Percentiles rank a stretch among this genome's conserved stretches.
These are phyloP conservation scores for Smutsia temminckii DNA, from an alignment of 2,797 vertebrate species.

Conservation along the genomic window DNA sequence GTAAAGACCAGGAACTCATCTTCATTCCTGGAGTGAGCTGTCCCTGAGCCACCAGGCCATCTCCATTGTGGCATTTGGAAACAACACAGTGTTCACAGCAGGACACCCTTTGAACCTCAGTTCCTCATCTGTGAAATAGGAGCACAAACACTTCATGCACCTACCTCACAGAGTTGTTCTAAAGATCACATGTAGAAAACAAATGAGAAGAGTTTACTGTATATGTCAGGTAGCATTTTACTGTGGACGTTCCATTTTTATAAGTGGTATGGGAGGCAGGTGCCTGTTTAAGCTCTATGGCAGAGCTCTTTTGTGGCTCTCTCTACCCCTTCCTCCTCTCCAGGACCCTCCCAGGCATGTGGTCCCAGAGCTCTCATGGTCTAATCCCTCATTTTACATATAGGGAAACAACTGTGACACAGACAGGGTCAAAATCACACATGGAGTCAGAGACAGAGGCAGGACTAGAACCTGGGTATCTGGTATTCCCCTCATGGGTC, in stretches of 20 bases:
- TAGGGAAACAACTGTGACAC: background rate
- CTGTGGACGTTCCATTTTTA: background rate
- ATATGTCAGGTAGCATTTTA: background rate
- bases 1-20: background rate
- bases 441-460: background rate
- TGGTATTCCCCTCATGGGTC: background rate
- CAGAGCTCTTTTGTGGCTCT: background rate
- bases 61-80: background rate
- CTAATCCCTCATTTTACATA: background rate
- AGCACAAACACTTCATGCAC: background rate
- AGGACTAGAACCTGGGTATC: background rate
- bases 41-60: background rate
- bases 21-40: background rate
- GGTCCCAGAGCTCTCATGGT: background rate
- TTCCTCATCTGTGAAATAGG: background rate
- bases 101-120: background rate
- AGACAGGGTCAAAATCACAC: background rate
- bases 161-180: background rate
- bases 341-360: background rate
- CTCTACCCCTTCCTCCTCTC: background rate
- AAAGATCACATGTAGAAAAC: background rate
- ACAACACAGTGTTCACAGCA: background rate
- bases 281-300: background rate
- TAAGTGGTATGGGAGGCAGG: background rate
- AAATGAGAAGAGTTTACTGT: background rate